Evolutionary conservation across 2,888 invertebrate genomes (phyloP).

Genomic region (Drosophila imparisetae): DNA sequence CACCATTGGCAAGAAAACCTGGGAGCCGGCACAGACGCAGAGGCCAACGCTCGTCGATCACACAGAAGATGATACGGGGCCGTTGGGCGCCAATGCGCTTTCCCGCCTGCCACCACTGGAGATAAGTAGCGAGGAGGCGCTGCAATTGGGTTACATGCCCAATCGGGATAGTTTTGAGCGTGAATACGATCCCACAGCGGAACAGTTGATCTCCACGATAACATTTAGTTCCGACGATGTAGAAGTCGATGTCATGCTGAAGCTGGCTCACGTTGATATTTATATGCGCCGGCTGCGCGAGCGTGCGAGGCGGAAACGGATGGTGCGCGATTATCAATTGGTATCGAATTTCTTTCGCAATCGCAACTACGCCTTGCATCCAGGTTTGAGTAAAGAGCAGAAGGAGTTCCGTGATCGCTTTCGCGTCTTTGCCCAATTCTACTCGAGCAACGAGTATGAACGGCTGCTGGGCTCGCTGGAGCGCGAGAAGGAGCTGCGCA

Average conservation of each 20-base stretch:
- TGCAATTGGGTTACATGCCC: conserved; percentile 96
- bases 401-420: conserved; percentile 91
- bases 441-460: conserved; percentile 93
- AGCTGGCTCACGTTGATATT: conserved; percentile 96
- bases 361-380: conserved; percentile 85
- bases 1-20: conserved; percentile 94
- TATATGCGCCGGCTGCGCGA: conserved; percentile 93
- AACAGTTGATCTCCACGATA: conserved; percentile 94
- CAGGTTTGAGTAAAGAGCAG: conserved; percentile 85
- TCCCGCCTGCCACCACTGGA: conserved; percentile 91
- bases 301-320: conserved; percentile 93
- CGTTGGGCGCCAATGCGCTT: conserved; percentile 90
- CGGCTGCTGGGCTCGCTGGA: conserved; percentile 91
- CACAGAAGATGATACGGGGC: conserved; percentile 91
- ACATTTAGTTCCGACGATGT: conserved; percentile 94
- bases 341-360: conserved; percentile 93
- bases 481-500: conserved; percentile 93
- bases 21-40: conserved; percentile 90
- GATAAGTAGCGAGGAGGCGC: conserved; percentile 92
- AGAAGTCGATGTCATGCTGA: conserved; percentile 94
- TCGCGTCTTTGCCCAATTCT: conserved; percentile 94
- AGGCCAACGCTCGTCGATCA: conserved; percentile 90
- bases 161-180: conserved; percentile 98
- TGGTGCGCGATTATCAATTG: conserved; percentile 95
- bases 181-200: conserved; percentile 97